Evolutionary conservation across 1,140 invertebrate species (phyloP), one percentile per base, ranked within the genome.

Genomic region (Babylonia areolata): DNA sequence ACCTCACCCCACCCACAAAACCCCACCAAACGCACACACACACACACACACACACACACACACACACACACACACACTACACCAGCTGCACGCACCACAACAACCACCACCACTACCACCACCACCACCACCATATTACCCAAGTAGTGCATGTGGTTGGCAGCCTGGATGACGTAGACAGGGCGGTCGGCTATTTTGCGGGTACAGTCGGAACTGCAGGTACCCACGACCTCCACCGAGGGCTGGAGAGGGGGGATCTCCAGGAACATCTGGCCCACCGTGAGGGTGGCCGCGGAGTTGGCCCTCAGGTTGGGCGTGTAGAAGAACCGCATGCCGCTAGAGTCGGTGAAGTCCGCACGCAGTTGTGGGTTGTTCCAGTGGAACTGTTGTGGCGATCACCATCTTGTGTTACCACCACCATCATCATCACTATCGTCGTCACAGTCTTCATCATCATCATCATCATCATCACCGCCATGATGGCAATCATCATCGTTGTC

Each of bases 131-230:
- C 11, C 64, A 28, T n/a, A 31, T n/a, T 28, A 77, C 75, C 75
- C 3, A 77, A 64, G 69, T 90, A 90, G 46, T 91, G 90, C 90
- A 91, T 91, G 79, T 90, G 90, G 80, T 90, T 90, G 11, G 71
- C 17, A 3, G 86, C 90, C 31, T 82, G 35, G 15, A 87, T 89
- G n/a, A 91, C 37, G 77, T 88, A 86, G 20, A 90, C 69, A 23
- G 87, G 81, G 40, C 85, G 84, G 0, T 79, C 83, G 35, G 88
- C 46, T 58, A 87, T 84, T 42, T 77, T 75, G 1, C 42, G 73
- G 28, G 88, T 89, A 39, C 89, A 90, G 33, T 51, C 37, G 0
- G 85, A 54, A 3, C 87, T 86, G 82, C 89, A 91, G 37, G 58
- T 79, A 5, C 83, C 80, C 3, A 17, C 81, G 31, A 87, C 83